Evolutionary conservation across 2,888 invertebrate genomes (phyloP).

Genomic region (Hanleya hanleyi): DNA sequence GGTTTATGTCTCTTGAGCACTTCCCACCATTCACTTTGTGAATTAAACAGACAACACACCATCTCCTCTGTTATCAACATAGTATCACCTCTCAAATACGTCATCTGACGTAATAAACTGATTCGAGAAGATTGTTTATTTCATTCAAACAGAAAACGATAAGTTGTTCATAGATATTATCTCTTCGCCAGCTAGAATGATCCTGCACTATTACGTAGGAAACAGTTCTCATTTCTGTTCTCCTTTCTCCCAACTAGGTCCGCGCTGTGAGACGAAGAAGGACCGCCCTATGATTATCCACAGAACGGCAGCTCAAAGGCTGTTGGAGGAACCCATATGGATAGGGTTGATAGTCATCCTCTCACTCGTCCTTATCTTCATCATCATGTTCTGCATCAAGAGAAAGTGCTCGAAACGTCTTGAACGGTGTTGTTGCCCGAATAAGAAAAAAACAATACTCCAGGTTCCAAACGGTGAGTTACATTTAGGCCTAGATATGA

Average conservation of each 20-base stretch:
- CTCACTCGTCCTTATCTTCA: conserved; percentile 85
- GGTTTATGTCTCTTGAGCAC: too few species aligned
- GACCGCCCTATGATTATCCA: neutral
- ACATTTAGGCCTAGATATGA: too few species aligned
- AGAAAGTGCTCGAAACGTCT: conserved; percentile 90
- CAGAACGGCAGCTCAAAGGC: conserved; percentile 80
- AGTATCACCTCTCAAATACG: too few species aligned
- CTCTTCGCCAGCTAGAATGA: neutral
- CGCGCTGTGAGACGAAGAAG: neutral
- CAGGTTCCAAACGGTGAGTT: neutral
- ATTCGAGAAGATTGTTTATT: too few species aligned
- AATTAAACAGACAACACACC: too few species aligned
- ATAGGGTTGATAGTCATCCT: conserved; percentile 89
- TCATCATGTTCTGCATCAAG: conserved; percentile 88
- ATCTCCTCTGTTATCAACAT: too few species aligned
- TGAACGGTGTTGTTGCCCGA: conserved; percentile 73
- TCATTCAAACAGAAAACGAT: too few species aligned
- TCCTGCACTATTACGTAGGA: neutral
- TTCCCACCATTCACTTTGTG: too few species aligned
- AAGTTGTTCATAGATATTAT: too few species aligned
- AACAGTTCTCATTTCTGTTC: neutral
- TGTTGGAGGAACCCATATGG: conserved; percentile 93
- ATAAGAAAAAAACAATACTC: neutral
- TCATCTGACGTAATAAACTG: too few species aligned
- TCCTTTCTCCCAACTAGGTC: neutral